A percentile compares a stretch with the other conserved stretches of the same genome.
Conservation (phyloP, 1,140 invertebrate genomes). For the Calephelis nemesis region DNA sequence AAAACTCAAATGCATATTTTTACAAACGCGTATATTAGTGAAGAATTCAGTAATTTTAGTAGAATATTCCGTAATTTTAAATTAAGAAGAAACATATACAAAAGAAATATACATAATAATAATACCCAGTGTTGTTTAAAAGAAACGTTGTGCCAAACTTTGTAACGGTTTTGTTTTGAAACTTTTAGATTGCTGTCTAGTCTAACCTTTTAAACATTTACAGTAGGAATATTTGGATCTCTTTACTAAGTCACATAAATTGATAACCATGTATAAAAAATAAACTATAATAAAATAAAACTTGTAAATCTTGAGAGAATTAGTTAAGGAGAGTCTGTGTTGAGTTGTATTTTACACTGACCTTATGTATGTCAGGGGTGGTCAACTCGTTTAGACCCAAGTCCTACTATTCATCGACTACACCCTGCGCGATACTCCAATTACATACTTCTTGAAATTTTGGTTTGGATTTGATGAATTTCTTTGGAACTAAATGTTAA, state of each 20-base stretch:
- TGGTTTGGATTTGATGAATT: too few species aligned
- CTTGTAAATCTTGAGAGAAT: too few species aligned
- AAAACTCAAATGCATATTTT: not conserved
- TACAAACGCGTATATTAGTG: not conserved
- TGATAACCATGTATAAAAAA: too few species aligned
- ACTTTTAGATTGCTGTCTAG: slow-evolving; percentile 3
- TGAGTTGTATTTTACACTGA: too few species aligned
- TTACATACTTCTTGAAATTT: too few species aligned
- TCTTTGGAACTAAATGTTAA: too few species aligned
- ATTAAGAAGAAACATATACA: not conserved
- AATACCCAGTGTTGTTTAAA: not conserved
- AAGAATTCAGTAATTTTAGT: not conserved
- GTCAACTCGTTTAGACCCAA: too few species aligned
- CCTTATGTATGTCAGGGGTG: too few species aligned
- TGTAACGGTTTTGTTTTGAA: slow-evolving; percentile 1
- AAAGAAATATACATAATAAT: not conserved
- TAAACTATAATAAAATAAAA: too few species aligned
- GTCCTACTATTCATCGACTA: too few species aligned
- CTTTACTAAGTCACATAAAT: not conserved
- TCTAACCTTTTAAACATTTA: not conserved
- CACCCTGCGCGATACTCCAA: too few species aligned
- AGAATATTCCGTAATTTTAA: not conserved
- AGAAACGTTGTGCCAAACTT: not conserved
- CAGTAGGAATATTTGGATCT: not conserved
- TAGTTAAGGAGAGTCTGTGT: too few species aligned